Conservation (phyloP, 2,888 invertebrate genomes). For the Epinotia nisella region DNA sequence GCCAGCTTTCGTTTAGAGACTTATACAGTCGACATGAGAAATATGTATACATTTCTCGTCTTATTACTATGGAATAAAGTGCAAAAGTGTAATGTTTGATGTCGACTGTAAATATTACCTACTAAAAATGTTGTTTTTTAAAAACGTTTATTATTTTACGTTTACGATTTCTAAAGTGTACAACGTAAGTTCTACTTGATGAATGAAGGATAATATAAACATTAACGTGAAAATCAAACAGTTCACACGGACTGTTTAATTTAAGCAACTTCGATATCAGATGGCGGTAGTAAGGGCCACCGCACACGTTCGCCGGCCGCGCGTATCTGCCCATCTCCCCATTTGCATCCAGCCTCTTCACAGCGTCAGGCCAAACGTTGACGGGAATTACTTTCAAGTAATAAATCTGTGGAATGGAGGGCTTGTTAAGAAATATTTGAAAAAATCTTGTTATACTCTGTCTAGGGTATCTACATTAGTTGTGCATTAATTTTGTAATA, state of each 20-base stretch:
- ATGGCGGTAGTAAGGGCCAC: constrained; percentile 66
- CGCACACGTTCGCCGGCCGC: constrained; percentile 68
- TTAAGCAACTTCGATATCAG: constrained; percentile 54
- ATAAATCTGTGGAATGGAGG: constrained; percentile 4
- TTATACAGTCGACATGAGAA: no score
- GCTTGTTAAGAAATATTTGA: background rate
- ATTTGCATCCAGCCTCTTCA: constrained; percentile 72
- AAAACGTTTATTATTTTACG: no score
- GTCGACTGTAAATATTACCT: no score
- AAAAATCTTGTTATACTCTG: background rate
- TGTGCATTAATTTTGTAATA: background rate
- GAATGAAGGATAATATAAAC: background rate
- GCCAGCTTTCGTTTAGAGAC: no score
- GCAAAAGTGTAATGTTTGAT: no score
- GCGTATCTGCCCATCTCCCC: constrained; percentile 68
- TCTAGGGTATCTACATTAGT: background rate
- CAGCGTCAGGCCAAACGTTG: constrained; percentile 46
- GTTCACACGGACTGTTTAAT: constrained; percentile 35
- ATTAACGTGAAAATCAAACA: constrained; percentile 24
- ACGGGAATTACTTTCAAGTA: constrained; percentile 17
- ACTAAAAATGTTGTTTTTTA: no score
- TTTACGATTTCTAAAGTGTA: no score
- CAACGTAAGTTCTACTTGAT: no score
- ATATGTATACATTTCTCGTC: no score
- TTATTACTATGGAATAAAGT: no score